Evolutionary conservation across 2,113 vertebrate species (phyloP).

Genomic region (Astur gentilis): DNA sequence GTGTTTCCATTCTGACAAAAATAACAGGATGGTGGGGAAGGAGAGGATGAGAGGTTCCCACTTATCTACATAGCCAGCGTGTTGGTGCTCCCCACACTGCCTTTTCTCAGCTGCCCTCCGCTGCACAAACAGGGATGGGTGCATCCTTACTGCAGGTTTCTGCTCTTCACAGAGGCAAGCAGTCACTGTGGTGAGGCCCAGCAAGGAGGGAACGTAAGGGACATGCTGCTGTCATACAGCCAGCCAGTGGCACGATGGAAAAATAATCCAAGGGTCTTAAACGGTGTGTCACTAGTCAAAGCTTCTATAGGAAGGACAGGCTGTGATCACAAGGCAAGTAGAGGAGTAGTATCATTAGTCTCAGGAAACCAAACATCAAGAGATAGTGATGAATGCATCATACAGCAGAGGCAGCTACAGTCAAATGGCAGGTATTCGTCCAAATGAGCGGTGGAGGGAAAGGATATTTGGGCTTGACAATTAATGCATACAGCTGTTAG

Average conservation of each 20-base stretch:
- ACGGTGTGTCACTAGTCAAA: neutral
- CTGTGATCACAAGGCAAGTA: neutral
- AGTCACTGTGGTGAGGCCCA: neutral
- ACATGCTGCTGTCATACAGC: neutral
- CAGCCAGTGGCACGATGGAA: fast-evolving
- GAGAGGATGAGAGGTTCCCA: neutral
- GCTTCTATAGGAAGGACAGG: neutral
- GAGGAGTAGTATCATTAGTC: neutral
- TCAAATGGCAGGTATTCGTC: neutral
- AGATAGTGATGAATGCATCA: neutral
- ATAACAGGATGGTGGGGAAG: neutral
- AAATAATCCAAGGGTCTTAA: neutral
- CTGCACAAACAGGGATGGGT: neutral
- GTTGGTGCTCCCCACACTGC: neutral
- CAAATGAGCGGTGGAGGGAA: neutral
- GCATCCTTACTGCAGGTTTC: neutral
- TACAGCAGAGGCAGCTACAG: neutral
- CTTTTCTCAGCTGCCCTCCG: neutral
- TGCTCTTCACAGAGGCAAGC: neutral
- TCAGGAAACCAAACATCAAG: neutral
- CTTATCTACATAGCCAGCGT: neutral
- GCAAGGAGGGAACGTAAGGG: neutral
- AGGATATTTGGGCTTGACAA: neutral
- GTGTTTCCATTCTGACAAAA: neutral
- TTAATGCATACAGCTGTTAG: neutral